Percentiles rank a stretch among this genome's conserved stretches.
Evolutionary conservation across 2,888 invertebrate genomes (phyloP).

Genomic region (Notodonta dromedarius): DNA sequence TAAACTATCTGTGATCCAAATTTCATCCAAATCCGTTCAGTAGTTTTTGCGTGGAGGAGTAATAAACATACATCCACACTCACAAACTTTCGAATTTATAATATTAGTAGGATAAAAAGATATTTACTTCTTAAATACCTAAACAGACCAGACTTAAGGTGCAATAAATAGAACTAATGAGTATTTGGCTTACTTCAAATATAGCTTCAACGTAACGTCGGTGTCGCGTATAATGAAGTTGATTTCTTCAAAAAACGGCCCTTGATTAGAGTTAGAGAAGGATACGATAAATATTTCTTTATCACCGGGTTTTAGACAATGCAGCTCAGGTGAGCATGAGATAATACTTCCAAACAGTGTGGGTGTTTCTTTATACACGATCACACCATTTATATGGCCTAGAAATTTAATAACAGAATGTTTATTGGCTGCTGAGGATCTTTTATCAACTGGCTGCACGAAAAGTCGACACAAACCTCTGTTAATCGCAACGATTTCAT

Average conservation of each 20-base stretch:
- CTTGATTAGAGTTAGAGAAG: conserved; percentile 84
- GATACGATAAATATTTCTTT: conserved; percentile 80
- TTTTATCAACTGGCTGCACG: neutral
- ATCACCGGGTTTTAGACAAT: conserved; percentile 77
- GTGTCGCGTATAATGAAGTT: conserved; percentile 85
- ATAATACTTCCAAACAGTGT: conserved; percentile 84
- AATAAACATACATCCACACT: too few species aligned
- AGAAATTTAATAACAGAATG: conserved; percentile 18
- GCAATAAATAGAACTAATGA: neutral
- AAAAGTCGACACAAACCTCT: conserved; percentile 67
- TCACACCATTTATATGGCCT: conserved; percentile 85
- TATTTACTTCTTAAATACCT: neutral
- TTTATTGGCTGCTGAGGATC: too few species aligned
- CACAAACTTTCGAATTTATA: too few species aligned
- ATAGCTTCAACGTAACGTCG: conserved; percentile 78
- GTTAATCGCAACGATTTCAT: conserved; percentile 84
- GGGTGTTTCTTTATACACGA: conserved; percentile 72
- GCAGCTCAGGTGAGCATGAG: conserved; percentile 73
- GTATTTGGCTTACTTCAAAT: conserved; percentile 78
- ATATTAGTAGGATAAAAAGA: too few species aligned
- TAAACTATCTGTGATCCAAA: too few species aligned
- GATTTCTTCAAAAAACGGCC: conserved; percentile 85
- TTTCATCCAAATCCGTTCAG: too few species aligned
- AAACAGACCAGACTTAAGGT: neutral
- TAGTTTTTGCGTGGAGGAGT: too few species aligned